A percentile compares a stretch with the other conserved stretches of the same genome.
phyloP scores from a whole-genome alignment of 2,797 vertebrate species.

The Hippoglossus hippoglossus region DNA sequence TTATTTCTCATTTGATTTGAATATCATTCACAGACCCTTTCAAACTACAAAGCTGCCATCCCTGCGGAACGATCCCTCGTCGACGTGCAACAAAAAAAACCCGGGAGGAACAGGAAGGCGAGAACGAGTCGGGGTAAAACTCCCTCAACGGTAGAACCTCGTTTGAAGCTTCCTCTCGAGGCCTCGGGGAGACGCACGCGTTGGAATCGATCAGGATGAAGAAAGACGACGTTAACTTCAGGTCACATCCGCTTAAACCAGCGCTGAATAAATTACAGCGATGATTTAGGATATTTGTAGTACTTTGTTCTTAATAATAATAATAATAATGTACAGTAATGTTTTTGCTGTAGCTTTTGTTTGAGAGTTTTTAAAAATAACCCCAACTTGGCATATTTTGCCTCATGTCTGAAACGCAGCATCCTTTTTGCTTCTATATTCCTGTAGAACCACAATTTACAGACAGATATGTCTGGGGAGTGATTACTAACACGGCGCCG shows the following conservation, averaged over 20 bases:
- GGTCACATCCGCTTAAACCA: constrained; percentile 8
- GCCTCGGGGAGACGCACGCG: constrained; percentile 35
- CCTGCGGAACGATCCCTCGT: constrained; percentile 15
- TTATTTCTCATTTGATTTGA: constrained; percentile 25
- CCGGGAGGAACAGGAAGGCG: constrained; percentile 49
- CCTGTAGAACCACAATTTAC: neutral
- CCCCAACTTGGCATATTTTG: neutral
- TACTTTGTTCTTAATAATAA: too few species aligned
- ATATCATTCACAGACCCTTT: constrained; percentile 35
- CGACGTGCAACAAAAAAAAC: constrained; percentile 12
- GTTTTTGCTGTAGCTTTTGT: too few species aligned
- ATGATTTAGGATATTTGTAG: neutral
- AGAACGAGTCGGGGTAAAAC: constrained; percentile 40
- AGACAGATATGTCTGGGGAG: constrained; percentile 9
- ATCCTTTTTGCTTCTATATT: neutral
- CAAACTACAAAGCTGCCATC: constrained; percentile 38
- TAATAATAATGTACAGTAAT: too few species aligned
- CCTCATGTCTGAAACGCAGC: neutral
- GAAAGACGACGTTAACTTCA: constrained; percentile 7
- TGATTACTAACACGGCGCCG: constrained; percentile 2
- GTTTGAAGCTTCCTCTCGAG: constrained; percentile 58
- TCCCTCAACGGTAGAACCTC: constrained; percentile 45
- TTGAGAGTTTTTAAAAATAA: neutral
- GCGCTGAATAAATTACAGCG: neutral
- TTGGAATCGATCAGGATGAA: constrained; percentile 42